phyloP scores from a whole-genome alignment of 2,797 vertebrate species.

The Decapterus maruadsi region DNA sequence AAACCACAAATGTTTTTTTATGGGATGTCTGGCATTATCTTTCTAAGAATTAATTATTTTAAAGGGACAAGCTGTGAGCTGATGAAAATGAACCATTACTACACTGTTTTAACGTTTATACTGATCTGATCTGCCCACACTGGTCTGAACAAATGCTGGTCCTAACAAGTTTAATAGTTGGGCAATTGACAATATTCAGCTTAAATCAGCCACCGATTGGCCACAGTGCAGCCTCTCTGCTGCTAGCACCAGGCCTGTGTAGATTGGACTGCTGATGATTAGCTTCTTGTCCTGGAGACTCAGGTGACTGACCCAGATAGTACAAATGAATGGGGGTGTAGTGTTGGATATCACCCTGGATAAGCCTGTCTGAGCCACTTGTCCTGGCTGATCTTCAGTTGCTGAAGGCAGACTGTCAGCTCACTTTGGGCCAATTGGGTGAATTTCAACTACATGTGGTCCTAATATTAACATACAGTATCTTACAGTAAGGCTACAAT shows the following conservation, averaged over 20 bases:
- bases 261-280: slow-evolving; percentile 41
- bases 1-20: too few species aligned
- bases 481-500: background rate
- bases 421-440: background rate
- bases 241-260: slow-evolving; percentile 13
- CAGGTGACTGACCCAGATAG: slow-evolving; percentile 57
- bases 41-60: background rate
- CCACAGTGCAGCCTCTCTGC: background rate
- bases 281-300: slow-evolving; percentile 29
- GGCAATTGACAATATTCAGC: background rate
- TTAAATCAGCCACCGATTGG: background rate
- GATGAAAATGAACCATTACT: background rate
- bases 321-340: slow-evolving; percentile 40
- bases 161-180: background rate
- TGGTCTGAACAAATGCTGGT: background rate
- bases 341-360: slow-evolving; percentile 59
- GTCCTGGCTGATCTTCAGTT: slow-evolving; percentile 37
- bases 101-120: background rate
- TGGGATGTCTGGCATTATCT: too few species aligned
- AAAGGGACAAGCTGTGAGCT: background rate
- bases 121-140: background rate
- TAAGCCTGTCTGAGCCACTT: slow-evolving; percentile 76
- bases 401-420: slow-evolving; percentile 26
- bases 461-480: background rate
- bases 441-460: slow-evolving; percentile 11